Evolutionary conservation across 2,797 vertebrate genomes (phyloP).

Genomic region (Craterocephalus amniculus): DNA sequence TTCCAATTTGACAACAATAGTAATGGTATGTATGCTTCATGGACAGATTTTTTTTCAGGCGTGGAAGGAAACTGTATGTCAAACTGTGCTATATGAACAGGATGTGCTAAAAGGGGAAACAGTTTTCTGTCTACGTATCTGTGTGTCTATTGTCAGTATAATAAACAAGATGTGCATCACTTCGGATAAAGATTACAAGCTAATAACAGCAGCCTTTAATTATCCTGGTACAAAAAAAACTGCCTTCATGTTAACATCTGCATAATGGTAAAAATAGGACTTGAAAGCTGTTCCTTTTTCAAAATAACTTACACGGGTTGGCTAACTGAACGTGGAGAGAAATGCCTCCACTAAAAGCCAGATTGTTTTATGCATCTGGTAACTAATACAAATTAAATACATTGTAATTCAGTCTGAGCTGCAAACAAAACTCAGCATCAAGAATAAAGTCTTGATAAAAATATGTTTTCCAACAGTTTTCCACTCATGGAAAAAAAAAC

Average conservation of each 20-base stretch:
- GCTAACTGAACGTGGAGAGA: neutral
- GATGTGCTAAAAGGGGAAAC: neutral
- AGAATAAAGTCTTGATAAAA: too few relatives aligned
- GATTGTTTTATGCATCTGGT: neutral
- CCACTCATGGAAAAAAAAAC: neutral
- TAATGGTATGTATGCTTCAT: conserved; percentile 62
- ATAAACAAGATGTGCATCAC: neutral
- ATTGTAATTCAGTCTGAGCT: neutral
- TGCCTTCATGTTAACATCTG: neutral
- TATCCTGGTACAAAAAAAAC: neutral
- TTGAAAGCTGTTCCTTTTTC: neutral
- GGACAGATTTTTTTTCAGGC: conserved; percentile 62
- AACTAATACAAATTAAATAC: neutral
- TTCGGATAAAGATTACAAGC: neutral
- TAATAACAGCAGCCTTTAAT: neutral
- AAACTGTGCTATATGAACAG: conserved; percentile 32
- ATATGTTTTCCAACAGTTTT: too few relatives aligned
- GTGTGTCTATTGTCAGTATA: neutral
- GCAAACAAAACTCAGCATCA: neutral
- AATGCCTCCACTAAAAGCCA: neutral
- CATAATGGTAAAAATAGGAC: neutral
- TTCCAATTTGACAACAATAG: conserved; percentile 69
- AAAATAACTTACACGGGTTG: neutral
- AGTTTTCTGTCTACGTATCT: neutral
- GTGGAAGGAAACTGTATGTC: conserved; percentile 55